phyloP scores from a whole-genome alignment of 2,888 invertebrate species.

The Calameuta idolon region DNA sequence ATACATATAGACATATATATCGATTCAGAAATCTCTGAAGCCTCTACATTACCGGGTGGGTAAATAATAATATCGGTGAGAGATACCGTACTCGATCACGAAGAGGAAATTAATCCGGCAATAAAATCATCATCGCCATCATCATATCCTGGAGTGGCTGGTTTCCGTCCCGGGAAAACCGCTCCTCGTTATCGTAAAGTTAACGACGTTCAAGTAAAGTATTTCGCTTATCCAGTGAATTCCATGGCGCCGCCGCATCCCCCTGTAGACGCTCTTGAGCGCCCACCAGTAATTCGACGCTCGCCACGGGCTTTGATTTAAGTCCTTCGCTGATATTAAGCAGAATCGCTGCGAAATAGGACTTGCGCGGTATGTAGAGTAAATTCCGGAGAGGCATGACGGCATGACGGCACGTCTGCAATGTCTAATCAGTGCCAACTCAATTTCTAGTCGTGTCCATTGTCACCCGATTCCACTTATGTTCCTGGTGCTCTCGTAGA shows the following conservation, averaged over 20 bases:
- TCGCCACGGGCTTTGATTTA: conserved; percentile 30
- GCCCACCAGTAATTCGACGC: background rate
- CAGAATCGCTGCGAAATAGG: conserved; percentile 43
- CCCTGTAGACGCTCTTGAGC: background rate
- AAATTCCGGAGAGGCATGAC: conserved; percentile 58
- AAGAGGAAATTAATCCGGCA: background rate
- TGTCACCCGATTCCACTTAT: conserved; percentile 46
- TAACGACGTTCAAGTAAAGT: background rate
- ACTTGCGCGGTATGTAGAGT: conserved; percentile 46
- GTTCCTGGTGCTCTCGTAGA: background rate
- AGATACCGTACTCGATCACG: background rate
- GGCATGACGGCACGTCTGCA: conserved; percentile 61
- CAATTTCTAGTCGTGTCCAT: conserved; percentile 57
- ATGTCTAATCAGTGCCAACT: conserved; percentile 66
- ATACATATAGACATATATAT: no score
- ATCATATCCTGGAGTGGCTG: background rate
- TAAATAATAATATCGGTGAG: background rate
- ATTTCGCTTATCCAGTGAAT: background rate
- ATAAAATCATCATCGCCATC: background rate
- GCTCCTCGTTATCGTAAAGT: background rate
- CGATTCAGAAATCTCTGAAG: background rate
- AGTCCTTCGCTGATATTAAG: conserved; percentile 25
- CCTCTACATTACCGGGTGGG: background rate
- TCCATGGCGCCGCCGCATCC: background rate
- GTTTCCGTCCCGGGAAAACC: background rate